These are phyloP conservation scores for Gallinago stenura DNA, from an alignment of 2,797 vertebrate genomes.

Conservation along the genomic window DNA sequence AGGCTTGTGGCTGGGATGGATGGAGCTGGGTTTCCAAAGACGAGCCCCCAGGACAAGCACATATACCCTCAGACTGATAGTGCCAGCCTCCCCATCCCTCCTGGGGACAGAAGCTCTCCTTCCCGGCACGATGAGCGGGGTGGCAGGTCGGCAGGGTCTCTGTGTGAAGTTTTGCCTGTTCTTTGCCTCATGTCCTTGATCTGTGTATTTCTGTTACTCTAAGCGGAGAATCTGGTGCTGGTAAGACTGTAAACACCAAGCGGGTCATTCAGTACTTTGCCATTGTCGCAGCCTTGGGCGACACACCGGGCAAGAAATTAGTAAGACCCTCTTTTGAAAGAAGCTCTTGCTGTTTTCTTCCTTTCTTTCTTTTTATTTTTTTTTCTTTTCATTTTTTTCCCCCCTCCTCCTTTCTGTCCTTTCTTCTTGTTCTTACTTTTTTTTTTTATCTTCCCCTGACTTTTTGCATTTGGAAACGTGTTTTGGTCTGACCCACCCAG, in stretches of 20 bases:
- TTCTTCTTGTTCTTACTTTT: not conserved
- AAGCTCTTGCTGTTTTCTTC: conserved; percentile 49
- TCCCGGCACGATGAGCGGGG: not conserved
- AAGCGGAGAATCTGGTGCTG: conserved; percentile 99
- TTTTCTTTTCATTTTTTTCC: not conserved
- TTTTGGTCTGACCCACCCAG: conserved; percentile 49
- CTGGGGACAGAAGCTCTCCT: not conserved
- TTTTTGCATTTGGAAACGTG: conserved; percentile 66
- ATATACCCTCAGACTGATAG: not conserved
- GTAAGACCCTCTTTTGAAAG: conserved; percentile 85
- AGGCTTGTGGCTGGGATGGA: not conserved
- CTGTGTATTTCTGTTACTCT: conserved; percentile 82
- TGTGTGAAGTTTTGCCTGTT: conserved; percentile 17
- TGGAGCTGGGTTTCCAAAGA: not conserved
- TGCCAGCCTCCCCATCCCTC: fast-evolving
- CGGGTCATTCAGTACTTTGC: conserved; percentile 99
- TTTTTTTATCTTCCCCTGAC: not conserved
- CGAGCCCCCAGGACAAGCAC: not conserved
- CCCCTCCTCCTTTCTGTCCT: not conserved
- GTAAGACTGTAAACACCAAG: conserved; percentile 99
- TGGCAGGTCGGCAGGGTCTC: not conserved
- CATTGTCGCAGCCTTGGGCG: conserved; percentile 96
- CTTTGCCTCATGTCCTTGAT: conserved; percentile 67
- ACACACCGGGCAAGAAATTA: conserved; percentile 92
- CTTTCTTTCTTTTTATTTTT: not conserved